phyloP scores from a whole-genome alignment of 2,113 vertebrate species.

The Pluvianellus socialis region DNA sequence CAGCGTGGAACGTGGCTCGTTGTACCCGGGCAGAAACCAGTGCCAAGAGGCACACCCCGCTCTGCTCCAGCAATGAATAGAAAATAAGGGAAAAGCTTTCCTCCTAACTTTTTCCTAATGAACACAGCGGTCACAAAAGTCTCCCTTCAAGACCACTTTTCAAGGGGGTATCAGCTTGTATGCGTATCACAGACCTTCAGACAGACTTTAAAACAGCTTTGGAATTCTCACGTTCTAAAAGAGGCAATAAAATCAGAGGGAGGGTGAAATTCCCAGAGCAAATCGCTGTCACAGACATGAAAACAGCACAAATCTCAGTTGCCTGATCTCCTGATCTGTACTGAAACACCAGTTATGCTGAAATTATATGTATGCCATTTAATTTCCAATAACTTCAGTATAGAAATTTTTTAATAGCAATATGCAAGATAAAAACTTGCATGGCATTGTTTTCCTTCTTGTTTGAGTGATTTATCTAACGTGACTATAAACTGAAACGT shows the following conservation, averaged over 20 bases:
- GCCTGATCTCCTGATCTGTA: not conserved
- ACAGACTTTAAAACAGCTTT: not conserved
- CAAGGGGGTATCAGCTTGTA: not conserved
- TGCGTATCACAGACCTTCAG: not conserved
- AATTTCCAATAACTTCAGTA: not conserved
- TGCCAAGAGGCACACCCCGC: not conserved
- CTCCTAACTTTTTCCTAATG: not conserved
- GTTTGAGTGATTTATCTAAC: not conserved
- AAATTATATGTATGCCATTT: not conserved
- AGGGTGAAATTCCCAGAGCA: not conserved
- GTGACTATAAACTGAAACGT: not conserved
- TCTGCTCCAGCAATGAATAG: not conserved
- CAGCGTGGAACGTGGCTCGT: not conserved
- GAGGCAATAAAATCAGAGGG: not conserved
- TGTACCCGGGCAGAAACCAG: rapidly evolving
- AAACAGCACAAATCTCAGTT: not conserved
- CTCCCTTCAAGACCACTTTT: not conserved
- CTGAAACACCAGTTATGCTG: not conserved
- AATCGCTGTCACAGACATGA: not conserved
- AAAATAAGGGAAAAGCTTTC: not conserved
- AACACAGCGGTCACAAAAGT: not conserved
- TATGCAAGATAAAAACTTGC: not conserved
- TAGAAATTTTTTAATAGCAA: not conserved
- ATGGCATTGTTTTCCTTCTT: not conserved
- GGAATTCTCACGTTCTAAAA: not conserved